Conservation (phyloP, 2,888 invertebrate species). For the Dynastes hyllus region DNA sequence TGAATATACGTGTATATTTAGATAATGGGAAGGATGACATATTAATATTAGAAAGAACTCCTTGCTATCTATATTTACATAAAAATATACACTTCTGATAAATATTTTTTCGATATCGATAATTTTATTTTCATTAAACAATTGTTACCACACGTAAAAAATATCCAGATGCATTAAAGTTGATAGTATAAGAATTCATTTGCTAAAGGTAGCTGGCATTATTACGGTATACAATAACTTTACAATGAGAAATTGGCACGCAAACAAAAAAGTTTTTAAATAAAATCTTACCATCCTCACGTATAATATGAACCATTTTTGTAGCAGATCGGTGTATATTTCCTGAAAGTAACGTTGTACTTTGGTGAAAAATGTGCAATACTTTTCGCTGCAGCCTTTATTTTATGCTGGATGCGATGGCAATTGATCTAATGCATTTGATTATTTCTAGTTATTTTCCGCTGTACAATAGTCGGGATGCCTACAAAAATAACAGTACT, state of each 20-base stretch:
- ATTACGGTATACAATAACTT: background rate
- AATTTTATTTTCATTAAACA: background rate
- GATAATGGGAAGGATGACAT: background rate
- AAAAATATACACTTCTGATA: background rate
- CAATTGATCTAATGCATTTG: no score
- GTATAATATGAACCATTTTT: constrained; percentile 10
- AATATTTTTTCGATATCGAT: background rate
- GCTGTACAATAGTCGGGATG: no score
- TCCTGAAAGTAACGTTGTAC: background rate
- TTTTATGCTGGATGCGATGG: no score
- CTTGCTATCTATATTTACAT: background rate
- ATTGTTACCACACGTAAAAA: background rate
- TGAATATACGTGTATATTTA: background rate
- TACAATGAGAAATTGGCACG: background rate
- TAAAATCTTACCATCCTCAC: constrained; percentile 32
- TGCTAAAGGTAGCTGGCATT: background rate
- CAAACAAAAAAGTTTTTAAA: background rate
- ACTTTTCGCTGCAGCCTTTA: no score
- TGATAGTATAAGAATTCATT: background rate
- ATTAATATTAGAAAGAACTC: background rate
- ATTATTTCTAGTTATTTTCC: no score
- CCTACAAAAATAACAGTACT: no score
- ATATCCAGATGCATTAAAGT: background rate
- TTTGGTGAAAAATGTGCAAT: background rate
- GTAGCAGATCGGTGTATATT: background rate